Conservation (phyloP, 1,140 invertebrate genomes). For the Camponotus pennsylvanicus region DNA sequence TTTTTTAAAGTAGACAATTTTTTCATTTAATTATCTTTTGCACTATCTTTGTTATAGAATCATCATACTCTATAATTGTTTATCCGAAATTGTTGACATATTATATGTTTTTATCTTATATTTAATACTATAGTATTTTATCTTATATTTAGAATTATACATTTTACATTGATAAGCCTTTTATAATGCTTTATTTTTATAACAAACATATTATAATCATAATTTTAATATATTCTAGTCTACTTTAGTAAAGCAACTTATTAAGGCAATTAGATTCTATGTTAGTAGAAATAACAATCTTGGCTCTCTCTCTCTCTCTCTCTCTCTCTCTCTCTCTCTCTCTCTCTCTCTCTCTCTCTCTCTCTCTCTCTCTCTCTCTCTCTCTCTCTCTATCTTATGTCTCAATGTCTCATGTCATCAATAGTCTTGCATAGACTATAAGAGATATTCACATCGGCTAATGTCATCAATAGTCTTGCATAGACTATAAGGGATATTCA, state of each 20-base stretch:
- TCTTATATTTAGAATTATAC: not conserved
- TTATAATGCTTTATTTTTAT: not conserved
- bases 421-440: not conserved
- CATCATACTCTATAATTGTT: not conserved
- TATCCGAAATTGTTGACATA: not conserved
- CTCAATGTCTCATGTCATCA: not conserved
- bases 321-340: no score
- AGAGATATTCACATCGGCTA: conserved; percentile 42
- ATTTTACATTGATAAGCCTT: not conserved
- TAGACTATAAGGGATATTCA: conserved; percentile 29
- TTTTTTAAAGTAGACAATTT: not conserved
- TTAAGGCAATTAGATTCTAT: not conserved
- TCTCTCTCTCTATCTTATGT: no score
- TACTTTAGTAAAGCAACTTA: not conserved
- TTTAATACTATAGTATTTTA: not conserved
- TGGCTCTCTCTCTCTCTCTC: no score
- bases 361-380: no score
- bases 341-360: not conserved
- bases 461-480: not conserved
- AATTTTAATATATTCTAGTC: not conserved
- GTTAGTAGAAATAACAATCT: not conserved
- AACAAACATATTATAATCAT: not conserved
- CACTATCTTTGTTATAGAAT: not conserved
- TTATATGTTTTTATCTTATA: not conserved
- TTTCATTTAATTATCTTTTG: not conserved